A percentile compares a stretch with the other conserved stretches of the same genome.
Conservation (phyloP, 1,140 invertebrate genomes). For the Caenorhabditis remanei region DNA sequence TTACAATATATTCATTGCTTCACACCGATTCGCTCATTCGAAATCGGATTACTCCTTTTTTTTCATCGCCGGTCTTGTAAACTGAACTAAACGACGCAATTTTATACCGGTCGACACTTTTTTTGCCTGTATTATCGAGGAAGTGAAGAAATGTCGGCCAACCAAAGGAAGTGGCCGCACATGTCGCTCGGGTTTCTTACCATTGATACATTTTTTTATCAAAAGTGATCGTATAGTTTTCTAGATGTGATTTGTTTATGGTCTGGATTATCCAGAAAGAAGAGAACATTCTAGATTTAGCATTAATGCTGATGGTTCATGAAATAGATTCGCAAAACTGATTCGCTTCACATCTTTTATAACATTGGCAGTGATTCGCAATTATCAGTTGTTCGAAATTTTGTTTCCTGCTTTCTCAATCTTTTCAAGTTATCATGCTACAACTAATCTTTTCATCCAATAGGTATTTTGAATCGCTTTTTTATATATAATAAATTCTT, state of each 20-base stretch:
- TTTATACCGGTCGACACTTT: slow-evolving; percentile 26
- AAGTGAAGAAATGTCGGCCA: slow-evolving; percentile 45
- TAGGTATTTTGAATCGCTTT: too few species aligned
- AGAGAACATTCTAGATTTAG: too few species aligned
- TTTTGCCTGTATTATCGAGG: slow-evolving; percentile 8
- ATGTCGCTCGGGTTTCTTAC: slow-evolving; percentile 17
- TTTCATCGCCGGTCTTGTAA: neutral
- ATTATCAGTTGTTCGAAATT: too few species aligned
- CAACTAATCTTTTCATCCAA: too few species aligned
- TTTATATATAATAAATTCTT: too few species aligned
- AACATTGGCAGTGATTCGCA: too few species aligned
- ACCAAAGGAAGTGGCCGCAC: slow-evolving; percentile 14
- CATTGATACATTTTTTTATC: slow-evolving; percentile 24
- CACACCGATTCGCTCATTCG: neutral
- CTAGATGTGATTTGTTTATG: neutral
- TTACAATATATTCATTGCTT: neutral
- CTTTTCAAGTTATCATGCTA: too few species aligned
- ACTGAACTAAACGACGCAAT: slow-evolving; percentile 13
- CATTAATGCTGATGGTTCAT: too few species aligned
- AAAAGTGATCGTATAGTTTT: neutral
- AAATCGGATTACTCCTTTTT: slow-evolving; percentile 45
- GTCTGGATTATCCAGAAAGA: too few species aligned
- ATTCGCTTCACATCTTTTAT: too few species aligned
- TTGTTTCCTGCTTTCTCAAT: too few species aligned
- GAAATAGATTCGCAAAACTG: too few species aligned